Evolutionary conservation across 2,113 vertebrate species (phyloP), one percentile per base, ranked within the genome.

Genomic region (Colaptes auratus): DNA sequence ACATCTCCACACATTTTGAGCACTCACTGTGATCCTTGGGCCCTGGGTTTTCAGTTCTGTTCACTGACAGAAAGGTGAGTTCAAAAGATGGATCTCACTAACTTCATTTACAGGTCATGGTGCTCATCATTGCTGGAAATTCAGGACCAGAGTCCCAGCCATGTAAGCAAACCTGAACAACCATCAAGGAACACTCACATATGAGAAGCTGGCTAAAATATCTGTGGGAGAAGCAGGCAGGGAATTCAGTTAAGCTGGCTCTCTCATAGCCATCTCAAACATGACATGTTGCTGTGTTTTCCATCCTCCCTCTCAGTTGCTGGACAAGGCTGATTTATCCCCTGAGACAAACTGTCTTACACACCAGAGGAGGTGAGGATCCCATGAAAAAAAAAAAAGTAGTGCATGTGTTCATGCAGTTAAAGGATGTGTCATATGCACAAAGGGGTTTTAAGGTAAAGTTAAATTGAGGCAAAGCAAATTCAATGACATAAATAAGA

Each of bases 341-440:
- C 13, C 66, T 0, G 1, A 64, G 33, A 27, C 42, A 83, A 63
- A 81, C 4, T 71, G 25, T 63, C 52, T 59, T 13, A 2, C 71
- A 58, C 65, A 12, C 4, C 2, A 55, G 58, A 69, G 39, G 9
- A 78, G 50, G 35, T 27, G 50, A 19, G 58, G 71, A 60, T 65
- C 44, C 71, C 50, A 4, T 19, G 44, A 10, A 12, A 39, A 50
- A 61, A 61, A 44, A 46, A 58, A 66, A 61, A 11, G 8, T 11
- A 33, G 23, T 30, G 55, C 50, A 16, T 0, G 0, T 36, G n/a
- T 27, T 55, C 42, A 6, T 61, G 44, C 59, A 58, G 7, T 82
- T 69, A 79, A 84, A 69, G 53, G 24, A 44, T 12, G 9, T 72
- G 15, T 44, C 30, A 50, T 3, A 8, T 6, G 16, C 64, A 71